Evolutionary conservation across 2,113 vertebrate species (phyloP), one percentile per base, ranked within the genome.

Genomic region (Saimiri boliviensis): DNA sequence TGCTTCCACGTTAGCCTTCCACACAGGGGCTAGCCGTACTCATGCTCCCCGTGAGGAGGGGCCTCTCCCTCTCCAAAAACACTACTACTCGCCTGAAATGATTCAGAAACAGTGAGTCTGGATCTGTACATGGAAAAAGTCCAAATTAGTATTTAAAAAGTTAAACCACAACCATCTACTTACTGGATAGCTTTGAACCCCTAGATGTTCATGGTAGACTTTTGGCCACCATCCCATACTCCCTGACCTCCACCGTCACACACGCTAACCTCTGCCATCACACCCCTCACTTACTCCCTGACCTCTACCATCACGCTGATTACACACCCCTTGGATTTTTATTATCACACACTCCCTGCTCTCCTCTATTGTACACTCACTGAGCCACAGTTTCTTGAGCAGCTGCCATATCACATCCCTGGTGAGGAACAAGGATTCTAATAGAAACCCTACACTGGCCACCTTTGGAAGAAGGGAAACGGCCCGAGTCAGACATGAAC

Each of bases 41-140:
- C 60, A 16, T 0, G 14, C 30, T 2, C 56, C 6, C 42, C 5
- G 1, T 2, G 23, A 25, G 25, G 71, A 32, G 19, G 21, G 37
- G 12, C 37, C 16, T 32, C 5, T 30, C 37, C 37, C 84, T 45
- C 25, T 32, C 66, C 60, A n/a, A 49, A 54, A 73, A 63, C 11
- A 49, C 17, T 19, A 35, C 58, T 79, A 32, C 37, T 54, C 11
- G 2, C 47, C 77, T 8, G 10, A 10, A 25, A 23, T 40, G 23
- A 76, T 23, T 11, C 30, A n/a, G 5, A 52, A 12, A 52, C 40
- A 21, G 13, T 13, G 37, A 13, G n/a, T 54, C 4, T 45, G n/a
- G 23, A 42, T 73, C 27, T 1, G 1, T n/a, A 27, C 17, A 37
- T 4, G 3, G 11, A 56, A 68, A 12, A 6, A 58, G 6, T 27